Base-by-base conservation (phyloP, 2,113 vertebrate species). In the Tragelaphus scriptus region DNA sequence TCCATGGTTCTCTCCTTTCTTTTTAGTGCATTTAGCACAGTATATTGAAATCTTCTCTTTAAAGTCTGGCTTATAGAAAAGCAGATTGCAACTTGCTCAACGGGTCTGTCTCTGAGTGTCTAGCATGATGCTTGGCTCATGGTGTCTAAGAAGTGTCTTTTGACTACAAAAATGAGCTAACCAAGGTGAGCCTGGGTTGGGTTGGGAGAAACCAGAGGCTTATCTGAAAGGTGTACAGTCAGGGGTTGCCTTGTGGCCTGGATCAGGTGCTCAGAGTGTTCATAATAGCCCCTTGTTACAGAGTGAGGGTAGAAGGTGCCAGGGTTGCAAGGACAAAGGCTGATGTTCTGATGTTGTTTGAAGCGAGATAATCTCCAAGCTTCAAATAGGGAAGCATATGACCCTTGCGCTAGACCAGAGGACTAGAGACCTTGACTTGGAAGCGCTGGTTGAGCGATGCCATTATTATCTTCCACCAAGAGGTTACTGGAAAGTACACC, bases 351-450 rank as follows among this genome's bases (percentile, higher is more conserved):
- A 32, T 90, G 44, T 16, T 80, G n/a, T 95, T 87, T n/a, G 23
- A 97, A 88, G 85, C 8, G 49, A 94, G 97, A 85, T 85, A 92
- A 75, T 82, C 91, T 40, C n/a, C n/a, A 6, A 97, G 59, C 96
- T 87, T 97, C 88, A 97, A 94, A 95, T 0, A 82, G 81, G 44
- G 32, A 63, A 90, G 51, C 47, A 77, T 7, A n/a, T 55, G 79
- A 91, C 61, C 59, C 90, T 88, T 87, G 92, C 32, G 71, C 26
- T 77, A 53, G 51, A 79, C 53, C 49, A 58, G 85, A 89, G 77
- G 63, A 85, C 2, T 25, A 9, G 3, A 61, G 95, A 89, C 93
- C 87, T 98, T 97, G 93, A 97, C 58, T 94, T 95, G 49, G 80
- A 84, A 90, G 94, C 55, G 55, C 80, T 44, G 80, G 55, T 44